These are phyloP conservation scores for Conops quadrifasciatus DNA, from an alignment of 2,888 invertebrate species.

Conservation along the genomic window DNA sequence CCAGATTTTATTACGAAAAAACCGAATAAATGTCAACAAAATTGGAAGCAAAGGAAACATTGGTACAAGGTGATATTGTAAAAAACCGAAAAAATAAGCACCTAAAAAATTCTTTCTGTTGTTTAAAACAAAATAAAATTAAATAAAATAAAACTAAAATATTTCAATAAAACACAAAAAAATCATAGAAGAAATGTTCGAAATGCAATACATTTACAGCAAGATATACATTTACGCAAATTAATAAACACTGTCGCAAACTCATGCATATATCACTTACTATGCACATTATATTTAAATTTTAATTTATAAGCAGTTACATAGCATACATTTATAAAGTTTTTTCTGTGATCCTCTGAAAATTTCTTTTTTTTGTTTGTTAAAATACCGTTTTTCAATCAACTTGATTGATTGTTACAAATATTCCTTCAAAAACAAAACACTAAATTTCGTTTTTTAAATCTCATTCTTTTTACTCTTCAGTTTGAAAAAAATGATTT, in stretches of 20 bases:
- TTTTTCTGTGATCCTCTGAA: conserved; percentile 56
- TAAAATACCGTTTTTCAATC: no score
- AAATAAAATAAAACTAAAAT: background rate
- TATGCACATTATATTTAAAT: conserved; percentile 33
- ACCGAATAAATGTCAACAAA: background rate
- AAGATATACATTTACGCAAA: conserved; percentile 7
- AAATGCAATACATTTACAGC: background rate
- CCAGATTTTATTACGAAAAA: background rate
- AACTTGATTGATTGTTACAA: no score
- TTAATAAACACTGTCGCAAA: background rate
- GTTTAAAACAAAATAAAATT: background rate
- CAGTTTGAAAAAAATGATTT: no score
- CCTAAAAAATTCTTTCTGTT: no score
- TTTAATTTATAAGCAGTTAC: conserved; percentile 49
- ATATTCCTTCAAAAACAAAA: no score
- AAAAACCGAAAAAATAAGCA: no score
- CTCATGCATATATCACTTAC: conserved; percentile 7
- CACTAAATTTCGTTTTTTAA: no score
- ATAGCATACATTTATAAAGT: no score
- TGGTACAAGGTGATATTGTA: background rate
- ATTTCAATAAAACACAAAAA: conserved; percentile 7
- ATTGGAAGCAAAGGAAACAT: no score
- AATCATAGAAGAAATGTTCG: background rate
- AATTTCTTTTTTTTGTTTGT: conserved; percentile 14
- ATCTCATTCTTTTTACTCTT: no score